phyloP scores from a whole-genome alignment of 2,797 vertebrate genomes.

The Syngnathus acus region DNA sequence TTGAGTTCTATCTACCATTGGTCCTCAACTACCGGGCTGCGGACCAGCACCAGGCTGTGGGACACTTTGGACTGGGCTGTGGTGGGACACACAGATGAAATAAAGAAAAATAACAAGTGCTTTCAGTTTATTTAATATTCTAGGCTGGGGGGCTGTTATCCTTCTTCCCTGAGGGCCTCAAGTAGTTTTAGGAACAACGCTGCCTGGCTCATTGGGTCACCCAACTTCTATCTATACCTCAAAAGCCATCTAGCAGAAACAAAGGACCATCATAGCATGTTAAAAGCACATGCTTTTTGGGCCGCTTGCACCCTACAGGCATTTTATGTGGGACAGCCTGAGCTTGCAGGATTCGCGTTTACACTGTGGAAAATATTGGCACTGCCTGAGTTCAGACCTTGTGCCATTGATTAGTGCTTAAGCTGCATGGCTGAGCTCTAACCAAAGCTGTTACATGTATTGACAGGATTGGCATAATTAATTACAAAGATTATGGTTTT shows the following conservation, averaged over 20 bases:
- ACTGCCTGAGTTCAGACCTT: slow-evolving; percentile 42
- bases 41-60: no score
- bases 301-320: slow-evolving; percentile 47
- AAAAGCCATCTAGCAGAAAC: slow-evolving; percentile 39
- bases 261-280: slow-evolving; percentile 30
- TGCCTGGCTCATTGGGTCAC: slow-evolving; percentile 25
- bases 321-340: slow-evolving; percentile 66
- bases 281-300: slow-evolving; percentile 36
- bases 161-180: not conserved
- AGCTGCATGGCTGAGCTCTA: slow-evolving; percentile 50
- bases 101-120: no score
- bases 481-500: slow-evolving; percentile 85
- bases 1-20: no score
- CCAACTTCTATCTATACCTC: slow-evolving; percentile 21
- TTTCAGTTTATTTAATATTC: no score
- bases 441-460: slow-evolving; percentile 55
- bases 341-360: slow-evolving; percentile 63
- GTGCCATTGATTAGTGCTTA: slow-evolving; percentile 75
- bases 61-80: no score
- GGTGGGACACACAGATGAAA: no score
- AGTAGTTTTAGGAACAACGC: not conserved
- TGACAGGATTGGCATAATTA: slow-evolving; percentile 72
- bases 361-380: slow-evolving; percentile 73
- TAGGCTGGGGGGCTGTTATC: not conserved
- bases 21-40: no score